Base-by-base conservation (phyloP, 2,888 invertebrate species). In the Orchesella flavescens region DNA sequence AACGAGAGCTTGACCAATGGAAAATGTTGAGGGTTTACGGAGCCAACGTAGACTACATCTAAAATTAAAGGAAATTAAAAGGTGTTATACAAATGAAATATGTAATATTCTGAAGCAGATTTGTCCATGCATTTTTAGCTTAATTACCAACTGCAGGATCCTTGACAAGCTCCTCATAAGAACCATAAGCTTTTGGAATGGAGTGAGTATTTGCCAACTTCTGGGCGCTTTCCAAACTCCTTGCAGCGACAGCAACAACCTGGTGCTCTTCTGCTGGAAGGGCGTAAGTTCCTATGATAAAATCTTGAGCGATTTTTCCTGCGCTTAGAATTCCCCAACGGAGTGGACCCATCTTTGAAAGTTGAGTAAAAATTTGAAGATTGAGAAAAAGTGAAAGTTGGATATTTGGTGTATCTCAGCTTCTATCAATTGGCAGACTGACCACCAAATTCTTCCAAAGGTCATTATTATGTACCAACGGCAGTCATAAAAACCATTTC, bases 1-100 rank as follows among this genome's bases (percentile, higher is more conserved):
- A 98, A 91, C 93, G 95, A 95, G 78, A 95, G 89, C 89, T 94
- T 93, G 0, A 93, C 91, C 7, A 94, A 90, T 49, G 93, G 91
- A 86, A 93, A 93, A 90, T 98, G 97, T 85, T 93, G 92, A 0
- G 94, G 92, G 90, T 95, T 94, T 24, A 97, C 90, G 0, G 93
- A 91, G 2, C 96, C 97, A 87, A 98, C 92, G 89, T 97, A 97
- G 0, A 95, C 94, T 13, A 97, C 92, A 90, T 97, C 97, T 97
- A 91, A 73, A 89, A 85, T 49, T 76, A 66, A 73, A 19, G 21
- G 12, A 15, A 17, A 13, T 24, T 69, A 19, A 13, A 23, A n/a
- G n/a, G n/a, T n/a, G n/a, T 12, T 66, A n/a, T 66, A 19, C 9
- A n/a, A 12, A 21, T 7, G 7, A 63, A 63, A 63, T 12, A n/a